phyloP scores from a whole-genome alignment of 1,140 invertebrate species.

The silkworm (Bombyx mori) region ASM3026992v2 NC_085129.1:6718001-6718500 shows the following conservation, averaged over 20 bases:
- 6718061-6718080: too few species aligned
- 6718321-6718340: conserved; percentile 6
- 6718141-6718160: too few species aligned
- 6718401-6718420: conserved; percentile 3
- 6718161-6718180: too few species aligned
- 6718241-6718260: conserved; percentile 7
- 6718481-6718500: not conserved
- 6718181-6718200: too few species aligned
- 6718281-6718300: conserved; percentile 1
- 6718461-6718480: too few species aligned
- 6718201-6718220: too few species aligned
- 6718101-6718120: too few species aligned
- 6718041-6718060: too few species aligned
- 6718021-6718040: too few species aligned
- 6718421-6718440: conserved; percentile 9
- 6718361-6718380: conserved; percentile 10
- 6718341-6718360: conserved; percentile 8
- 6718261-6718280: conserved; percentile 14
- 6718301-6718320: conserved; percentile 5
- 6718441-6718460: conserved; percentile 7
- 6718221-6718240: conserved; percentile 7
- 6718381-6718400: conserved; percentile 5
- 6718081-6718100: too few species aligned
- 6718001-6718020: too few species aligned
- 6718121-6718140: too few species aligned